phyloP scores from a whole-genome alignment of 2,888 invertebrate genomes.

The Cecidostiba fungosa region DNA sequence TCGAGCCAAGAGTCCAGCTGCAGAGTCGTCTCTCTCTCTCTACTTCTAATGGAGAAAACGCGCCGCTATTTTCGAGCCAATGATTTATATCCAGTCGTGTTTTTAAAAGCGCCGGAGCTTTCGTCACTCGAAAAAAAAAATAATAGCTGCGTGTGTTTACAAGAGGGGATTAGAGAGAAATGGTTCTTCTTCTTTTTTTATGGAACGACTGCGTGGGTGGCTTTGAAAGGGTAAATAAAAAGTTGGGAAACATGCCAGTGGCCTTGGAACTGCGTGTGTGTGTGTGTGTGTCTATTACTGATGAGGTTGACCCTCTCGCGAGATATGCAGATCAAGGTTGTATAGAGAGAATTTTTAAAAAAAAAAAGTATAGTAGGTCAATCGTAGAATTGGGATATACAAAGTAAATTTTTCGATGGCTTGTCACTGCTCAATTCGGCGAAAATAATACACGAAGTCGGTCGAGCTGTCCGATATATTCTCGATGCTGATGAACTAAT shows the following conservation, averaged over 20 bases:
- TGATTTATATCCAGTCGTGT: not conserved
- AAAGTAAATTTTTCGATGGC: no score
- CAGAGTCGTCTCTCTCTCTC: not conserved
- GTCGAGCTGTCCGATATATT: not conserved
- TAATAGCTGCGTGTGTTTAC: not conserved
- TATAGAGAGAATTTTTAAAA: not conserved
- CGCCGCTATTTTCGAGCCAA: not conserved
- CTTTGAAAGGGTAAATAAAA: not conserved
- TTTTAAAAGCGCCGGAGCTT: not conserved
- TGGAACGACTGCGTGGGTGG: not conserved
- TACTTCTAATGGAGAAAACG: not conserved
- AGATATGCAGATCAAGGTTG: not conserved
- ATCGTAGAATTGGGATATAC: no score
- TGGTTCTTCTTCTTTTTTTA: not conserved
- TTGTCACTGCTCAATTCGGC: no score
- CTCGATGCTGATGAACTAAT: not conserved
- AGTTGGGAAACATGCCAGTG: not conserved
- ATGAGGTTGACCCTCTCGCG: not conserved
- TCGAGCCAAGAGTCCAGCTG: not conserved
- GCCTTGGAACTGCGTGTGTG: not conserved
- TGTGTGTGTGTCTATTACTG: not conserved
- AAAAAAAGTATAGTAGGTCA: no score
- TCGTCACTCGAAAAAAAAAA: not conserved
- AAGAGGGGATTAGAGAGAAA: not conserved
- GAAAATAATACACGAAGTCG: not conserved